Evolutionary conservation across 2,888 invertebrate genomes (phyloP).

Genomic region (Mycalesis mineus): DNA sequence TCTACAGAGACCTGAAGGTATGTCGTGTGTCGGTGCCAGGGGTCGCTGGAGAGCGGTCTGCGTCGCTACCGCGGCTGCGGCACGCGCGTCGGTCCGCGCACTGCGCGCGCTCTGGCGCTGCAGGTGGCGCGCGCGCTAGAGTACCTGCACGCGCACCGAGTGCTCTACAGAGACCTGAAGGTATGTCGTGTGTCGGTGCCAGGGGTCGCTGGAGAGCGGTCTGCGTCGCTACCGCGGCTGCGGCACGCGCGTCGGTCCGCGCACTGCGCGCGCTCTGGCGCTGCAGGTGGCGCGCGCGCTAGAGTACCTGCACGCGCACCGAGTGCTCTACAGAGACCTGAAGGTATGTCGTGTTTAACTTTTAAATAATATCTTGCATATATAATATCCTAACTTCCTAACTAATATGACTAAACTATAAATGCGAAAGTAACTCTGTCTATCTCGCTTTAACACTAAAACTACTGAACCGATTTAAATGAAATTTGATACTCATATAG

Average conservation of each 20-base stretch:
- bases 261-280: constrained; percentile 89
- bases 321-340: constrained; percentile 94
- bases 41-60: constrained; percentile 90
- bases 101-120: constrained; percentile 89
- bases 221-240: constrained; percentile 91
- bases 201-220: constrained; percentile 91
- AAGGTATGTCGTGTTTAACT: too few relatives aligned
- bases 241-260: constrained; percentile 88
- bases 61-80: constrained; percentile 92
- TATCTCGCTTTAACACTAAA: too few relatives aligned
- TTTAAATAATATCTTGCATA: too few relatives aligned
- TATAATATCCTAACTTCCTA: too few relatives aligned
- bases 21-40: constrained; percentile 74
- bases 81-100: constrained; percentile 86
- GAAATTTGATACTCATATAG: too few relatives aligned
- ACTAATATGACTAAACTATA: too few relatives aligned
- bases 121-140: constrained; percentile 97
- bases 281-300: constrained; percentile 95
- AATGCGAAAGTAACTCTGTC: too few relatives aligned
- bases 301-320: constrained; percentile 94
- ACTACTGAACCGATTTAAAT: too few relatives aligned
- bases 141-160: constrained; percentile 94
- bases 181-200: constrained; percentile 46
- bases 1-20: constrained; percentile 89
- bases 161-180: constrained; percentile 92